A percentile compares a stretch with the other conserved stretches of the same genome.
phyloP scores from a whole-genome alignment of 2,888 invertebrate genomes.

The Ephialtes manifestator region DNA sequence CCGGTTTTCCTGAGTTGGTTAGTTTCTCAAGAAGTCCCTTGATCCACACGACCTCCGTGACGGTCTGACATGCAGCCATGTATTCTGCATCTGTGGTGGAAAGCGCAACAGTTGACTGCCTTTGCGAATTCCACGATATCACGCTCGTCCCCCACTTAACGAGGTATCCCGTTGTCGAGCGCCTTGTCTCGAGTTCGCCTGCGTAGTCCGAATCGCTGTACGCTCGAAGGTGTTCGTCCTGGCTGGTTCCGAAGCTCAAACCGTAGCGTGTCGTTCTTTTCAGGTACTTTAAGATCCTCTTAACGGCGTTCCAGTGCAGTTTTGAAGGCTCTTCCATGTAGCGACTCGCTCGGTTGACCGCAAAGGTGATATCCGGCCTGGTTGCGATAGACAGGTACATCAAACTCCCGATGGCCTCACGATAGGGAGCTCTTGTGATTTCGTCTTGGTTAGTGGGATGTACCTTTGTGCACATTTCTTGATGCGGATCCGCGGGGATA shows the following conservation, averaged over 20 bases:
- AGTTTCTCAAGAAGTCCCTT: too few species aligned
- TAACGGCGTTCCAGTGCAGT: neutral
- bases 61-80: too few species aligned
- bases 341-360: neutral
- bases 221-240: too few species aligned
- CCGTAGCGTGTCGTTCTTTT: neutral
- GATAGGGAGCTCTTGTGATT: neutral
- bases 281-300: slow-evolving; percentile 4
- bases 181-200: too few species aligned
- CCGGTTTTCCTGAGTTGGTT: too few species aligned
- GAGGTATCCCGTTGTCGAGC: too few species aligned
- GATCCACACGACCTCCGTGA: too few species aligned
- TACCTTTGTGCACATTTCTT: neutral
- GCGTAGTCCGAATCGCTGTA: too few species aligned
- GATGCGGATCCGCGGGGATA: neutral
- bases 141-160: too few species aligned
- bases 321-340: neutral
- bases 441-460: neutral
- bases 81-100: too few species aligned
- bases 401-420: neutral
- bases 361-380: neutral
- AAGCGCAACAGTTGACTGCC: too few species aligned
- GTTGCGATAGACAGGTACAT: neutral
- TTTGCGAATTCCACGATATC: too few species aligned
- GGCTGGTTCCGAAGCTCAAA: neutral